phyloP scores from a whole-genome alignment of 2,888 invertebrate genomes.

The Proisotoma minuta region DNA sequence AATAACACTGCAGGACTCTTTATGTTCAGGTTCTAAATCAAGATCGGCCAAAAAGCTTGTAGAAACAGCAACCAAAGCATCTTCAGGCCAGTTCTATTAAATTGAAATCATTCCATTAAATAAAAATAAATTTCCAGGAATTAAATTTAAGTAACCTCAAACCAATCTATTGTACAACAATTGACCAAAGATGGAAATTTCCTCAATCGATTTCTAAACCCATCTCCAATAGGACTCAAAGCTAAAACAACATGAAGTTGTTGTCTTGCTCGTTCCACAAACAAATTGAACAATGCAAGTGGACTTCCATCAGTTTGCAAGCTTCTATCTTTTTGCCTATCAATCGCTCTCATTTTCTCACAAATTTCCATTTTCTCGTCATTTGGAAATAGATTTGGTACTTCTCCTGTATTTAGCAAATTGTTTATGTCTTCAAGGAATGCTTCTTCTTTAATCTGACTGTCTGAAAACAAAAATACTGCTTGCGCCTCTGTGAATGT shows the following conservation, averaged over 20 bases:
- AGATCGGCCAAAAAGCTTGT: conserved; percentile 59
- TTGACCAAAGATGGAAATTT: conserved; percentile 91
- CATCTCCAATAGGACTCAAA: conserved; percentile 86
- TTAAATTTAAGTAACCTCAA: too few species aligned
- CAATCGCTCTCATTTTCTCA: conserved; percentile 84
- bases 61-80: conserved; percentile 84
- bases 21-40: conserved; percentile 68
- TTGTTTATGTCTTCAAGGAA: conserved; percentile 88
- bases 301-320: conserved; percentile 83
- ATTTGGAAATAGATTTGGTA: conserved; percentile 73
- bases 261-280: conserved; percentile 78
- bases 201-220: conserved; percentile 72
- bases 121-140: neutral
- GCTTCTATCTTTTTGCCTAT: conserved; percentile 78
- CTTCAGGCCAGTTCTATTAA: conserved; percentile 71
- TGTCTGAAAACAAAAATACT: conserved; percentile 65
- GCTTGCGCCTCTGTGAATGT: conserved; percentile 57
- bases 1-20: conserved; percentile 74
- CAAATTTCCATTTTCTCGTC: conserved; percentile 87
- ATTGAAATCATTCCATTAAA: neutral
- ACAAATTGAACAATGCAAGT: conserved; percentile 84
- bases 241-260: conserved; percentile 83
- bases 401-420: conserved; percentile 81
- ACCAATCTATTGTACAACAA: conserved; percentile 95
- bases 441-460: conserved; percentile 61